A percentile compares a stretch with the other conserved stretches of the same genome.
phyloP scores from a whole-genome alignment of 2,797 vertebrate species.

The Choloepus didactylus region DNA sequence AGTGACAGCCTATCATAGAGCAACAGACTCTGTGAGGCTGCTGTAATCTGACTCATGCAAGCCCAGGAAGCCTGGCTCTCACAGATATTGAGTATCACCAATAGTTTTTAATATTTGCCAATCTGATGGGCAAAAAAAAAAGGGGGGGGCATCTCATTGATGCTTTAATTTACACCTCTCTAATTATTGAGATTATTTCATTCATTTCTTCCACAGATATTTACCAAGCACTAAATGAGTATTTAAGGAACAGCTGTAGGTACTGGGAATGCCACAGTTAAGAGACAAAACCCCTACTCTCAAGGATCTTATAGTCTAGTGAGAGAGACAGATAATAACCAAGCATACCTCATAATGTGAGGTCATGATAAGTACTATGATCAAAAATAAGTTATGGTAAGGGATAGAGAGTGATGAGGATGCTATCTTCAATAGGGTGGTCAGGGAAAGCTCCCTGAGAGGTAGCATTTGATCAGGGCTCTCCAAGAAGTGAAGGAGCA shows the following conservation, averaged over 20 bases:
- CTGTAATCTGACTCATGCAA: too few species aligned
- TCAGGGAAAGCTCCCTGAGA: neutral
- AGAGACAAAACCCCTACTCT: neutral
- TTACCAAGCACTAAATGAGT: neutral
- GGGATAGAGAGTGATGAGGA: neutral
- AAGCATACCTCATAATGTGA: neutral
- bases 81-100: neutral
- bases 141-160: neutral
- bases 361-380: neutral
- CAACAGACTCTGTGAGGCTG: too few species aligned
- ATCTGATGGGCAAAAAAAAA: neutral
- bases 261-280: neutral
- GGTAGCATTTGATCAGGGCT: neutral
- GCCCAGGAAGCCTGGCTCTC: neutral
- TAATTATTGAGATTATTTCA: neutral
- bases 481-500: neutral
- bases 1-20: too few species aligned
- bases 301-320: neutral
- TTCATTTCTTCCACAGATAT: neutral
- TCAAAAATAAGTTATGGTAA: neutral
- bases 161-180: neutral
- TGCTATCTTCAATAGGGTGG: neutral
- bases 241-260: neutral
- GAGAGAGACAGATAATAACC: neutral
- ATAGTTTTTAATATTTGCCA: neutral